Percentiles rank a stretch among this genome's conserved stretches.
Conservation (phyloP, 2,888 invertebrate genomes). For the Heterodera filipjevi region DNA sequence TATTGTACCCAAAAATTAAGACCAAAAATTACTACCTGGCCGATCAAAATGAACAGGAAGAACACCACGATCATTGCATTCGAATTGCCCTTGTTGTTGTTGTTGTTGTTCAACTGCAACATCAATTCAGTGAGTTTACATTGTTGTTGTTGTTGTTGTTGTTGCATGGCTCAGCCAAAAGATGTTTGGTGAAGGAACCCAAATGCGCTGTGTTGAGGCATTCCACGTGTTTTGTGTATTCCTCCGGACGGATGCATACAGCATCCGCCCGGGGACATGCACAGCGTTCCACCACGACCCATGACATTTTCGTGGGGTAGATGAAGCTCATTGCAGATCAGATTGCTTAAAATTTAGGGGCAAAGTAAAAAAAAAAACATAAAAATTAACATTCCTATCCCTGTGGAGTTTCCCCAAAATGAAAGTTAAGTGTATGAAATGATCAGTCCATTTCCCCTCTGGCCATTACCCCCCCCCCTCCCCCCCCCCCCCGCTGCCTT, state of each 20-base stretch:
- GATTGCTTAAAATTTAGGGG: too few relatives aligned
- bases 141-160: conserved; percentile 6
- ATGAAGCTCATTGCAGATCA: too few relatives aligned
- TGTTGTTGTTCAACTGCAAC: not conserved
- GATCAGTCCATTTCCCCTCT: too few relatives aligned
- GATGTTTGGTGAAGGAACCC: not conserved
- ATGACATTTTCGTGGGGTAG: not conserved
- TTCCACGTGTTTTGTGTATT: not conserved
- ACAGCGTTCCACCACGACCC: not conserved
- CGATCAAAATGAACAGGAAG: not conserved
- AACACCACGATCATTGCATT: not conserved
- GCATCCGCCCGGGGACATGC: not conserved
- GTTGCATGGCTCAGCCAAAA: not conserved
- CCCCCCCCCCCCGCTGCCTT: too few relatives aligned
- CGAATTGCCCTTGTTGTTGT: not conserved
- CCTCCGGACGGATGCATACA: not conserved
- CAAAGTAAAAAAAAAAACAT: too few relatives aligned
- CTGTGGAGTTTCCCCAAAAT: too few relatives aligned
- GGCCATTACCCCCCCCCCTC: too few relatives aligned
- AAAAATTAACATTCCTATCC: too few relatives aligned
- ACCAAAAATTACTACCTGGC: not conserved
- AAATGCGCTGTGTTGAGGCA: not conserved
- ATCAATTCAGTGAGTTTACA: not conserved
- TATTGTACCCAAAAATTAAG: not conserved
- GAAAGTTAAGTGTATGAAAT: too few relatives aligned